These are phyloP conservation scores for Buathra laborator DNA, from an alignment of 2,888 invertebrate species.

Conservation along the genomic window DNA sequence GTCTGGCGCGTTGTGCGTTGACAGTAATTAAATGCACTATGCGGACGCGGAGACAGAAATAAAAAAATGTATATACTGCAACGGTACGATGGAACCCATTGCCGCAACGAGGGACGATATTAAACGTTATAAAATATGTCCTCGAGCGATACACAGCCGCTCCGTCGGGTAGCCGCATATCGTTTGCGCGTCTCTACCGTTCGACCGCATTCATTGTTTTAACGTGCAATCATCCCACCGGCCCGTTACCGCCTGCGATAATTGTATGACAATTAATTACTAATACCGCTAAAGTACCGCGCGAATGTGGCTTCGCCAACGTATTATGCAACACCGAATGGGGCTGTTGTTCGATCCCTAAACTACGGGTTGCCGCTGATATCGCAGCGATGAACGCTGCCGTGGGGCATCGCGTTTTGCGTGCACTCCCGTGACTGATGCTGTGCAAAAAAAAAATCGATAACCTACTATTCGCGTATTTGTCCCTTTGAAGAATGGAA, in stretches of 20 bases:
- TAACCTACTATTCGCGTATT: neutral
- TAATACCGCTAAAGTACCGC: constrained; percentile 44
- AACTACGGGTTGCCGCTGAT: constrained; percentile 22
- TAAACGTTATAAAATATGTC: constrained; percentile 55
- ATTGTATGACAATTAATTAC: constrained; percentile 58
- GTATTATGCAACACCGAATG: neutral
- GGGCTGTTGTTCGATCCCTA: constrained; percentile 23
- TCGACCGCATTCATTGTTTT: constrained; percentile 51
- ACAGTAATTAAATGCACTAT: constrained; percentile 38
- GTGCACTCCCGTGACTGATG: neutral
- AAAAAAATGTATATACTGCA: neutral
- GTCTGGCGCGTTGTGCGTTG: constrained; percentile 17
- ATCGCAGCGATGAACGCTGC: constrained; percentile 7
- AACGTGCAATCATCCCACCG: constrained; percentile 26
- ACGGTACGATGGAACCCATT: constrained; percentile 16
- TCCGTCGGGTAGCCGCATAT: constrained; percentile 37
- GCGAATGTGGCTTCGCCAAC: constrained; percentile 26
- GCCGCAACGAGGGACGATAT: constrained; percentile 29
- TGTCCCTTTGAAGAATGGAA: no score
- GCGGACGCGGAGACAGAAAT: neutral
- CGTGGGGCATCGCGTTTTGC: neutral
- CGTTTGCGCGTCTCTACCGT: constrained; percentile 28
- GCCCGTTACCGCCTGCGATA: constrained; percentile 28
- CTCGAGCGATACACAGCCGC: constrained; percentile 19
- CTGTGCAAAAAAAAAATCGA: neutral